A percentile compares a stretch with the other conserved stretches of the same genome.
These are phyloP conservation scores for Bombyx mandarina DNA, from an alignment of 1,140 invertebrate species.

Conservation along the genomic window DNA sequence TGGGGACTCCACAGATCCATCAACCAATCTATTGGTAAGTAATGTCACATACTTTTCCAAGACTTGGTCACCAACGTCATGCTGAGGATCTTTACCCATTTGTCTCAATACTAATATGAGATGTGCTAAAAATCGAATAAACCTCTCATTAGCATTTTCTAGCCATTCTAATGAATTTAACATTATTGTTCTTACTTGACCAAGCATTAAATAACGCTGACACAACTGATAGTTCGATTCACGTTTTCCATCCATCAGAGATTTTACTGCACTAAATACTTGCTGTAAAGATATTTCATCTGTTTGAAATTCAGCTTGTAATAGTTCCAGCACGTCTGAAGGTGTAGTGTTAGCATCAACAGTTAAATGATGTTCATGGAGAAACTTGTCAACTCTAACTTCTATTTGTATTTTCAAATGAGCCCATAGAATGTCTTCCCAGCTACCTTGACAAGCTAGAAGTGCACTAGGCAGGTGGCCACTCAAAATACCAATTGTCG, in stretches of 20 bases:
- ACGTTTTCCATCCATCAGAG: conserved; percentile 54
- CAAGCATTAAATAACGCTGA: conserved; percentile 61
- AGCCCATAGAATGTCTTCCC: conserved; percentile 94
- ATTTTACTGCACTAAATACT: conserved; percentile 75
- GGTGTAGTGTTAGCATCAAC: conserved; percentile 70
- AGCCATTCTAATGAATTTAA: conserved; percentile 51
- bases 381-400: conserved; percentile 84
- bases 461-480: conserved; percentile 85
- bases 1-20: conserved; percentile 71
- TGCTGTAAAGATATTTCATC: conserved; percentile 76
- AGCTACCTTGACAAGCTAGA: conserved; percentile 79
- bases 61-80: conserved; percentile 80
- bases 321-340: conserved; percentile 80
- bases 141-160: conserved; percentile 66
- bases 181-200: conserved; percentile 60
- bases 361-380: conserved; percentile 70
- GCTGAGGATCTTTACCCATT: conserved; percentile 77
- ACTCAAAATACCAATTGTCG: conserved; percentile 84
- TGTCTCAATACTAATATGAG: conserved; percentile 86
- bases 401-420: conserved; percentile 88
- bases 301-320: conserved; percentile 78
- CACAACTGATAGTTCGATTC: conserved; percentile 66
- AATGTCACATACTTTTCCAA: conserved; percentile 79
- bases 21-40: conserved; percentile 77
- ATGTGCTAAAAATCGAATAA: conserved; percentile 87